Conservation (phyloP, 1,140 invertebrate species). For the fruit fly (Drosophila melanogaster) region DNA sequence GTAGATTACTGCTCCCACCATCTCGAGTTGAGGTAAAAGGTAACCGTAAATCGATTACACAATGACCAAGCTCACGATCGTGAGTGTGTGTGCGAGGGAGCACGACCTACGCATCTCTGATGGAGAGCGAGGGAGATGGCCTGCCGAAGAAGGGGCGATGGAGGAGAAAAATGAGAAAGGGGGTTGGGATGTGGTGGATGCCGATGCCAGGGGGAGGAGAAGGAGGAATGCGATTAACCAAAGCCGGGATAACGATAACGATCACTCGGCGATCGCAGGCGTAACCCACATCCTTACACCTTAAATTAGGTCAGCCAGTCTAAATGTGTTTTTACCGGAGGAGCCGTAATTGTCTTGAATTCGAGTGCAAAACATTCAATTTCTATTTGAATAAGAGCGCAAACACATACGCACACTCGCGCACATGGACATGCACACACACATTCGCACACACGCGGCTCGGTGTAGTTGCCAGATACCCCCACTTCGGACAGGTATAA, state of each 20-base stretch:
- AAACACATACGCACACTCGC: slow-evolving; percentile 32
- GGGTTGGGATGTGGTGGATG: neutral
- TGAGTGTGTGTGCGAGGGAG: slow-evolving; percentile 3
- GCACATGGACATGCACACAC: slow-evolving; percentile 27
- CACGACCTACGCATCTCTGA: slow-evolving; percentile 29
- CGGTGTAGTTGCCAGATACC: slow-evolving; percentile 50
- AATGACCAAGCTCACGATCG: slow-evolving; percentile 25
- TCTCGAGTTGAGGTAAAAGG: neutral
- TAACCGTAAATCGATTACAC: slow-evolving; percentile 28
- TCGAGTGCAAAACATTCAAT: slow-evolving; percentile 71
- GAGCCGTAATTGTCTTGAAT: slow-evolving; percentile 51
- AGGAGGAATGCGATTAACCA: slow-evolving; percentile 19
- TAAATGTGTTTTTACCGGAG: slow-evolving; percentile 26
- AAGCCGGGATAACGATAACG: slow-evolving; percentile 23
- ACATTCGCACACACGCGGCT: slow-evolving; percentile 10
- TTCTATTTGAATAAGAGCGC: slow-evolving; percentile 76
- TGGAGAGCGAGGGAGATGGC: neutral
- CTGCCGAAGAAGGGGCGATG: neutral
- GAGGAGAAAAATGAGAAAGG: neutral
- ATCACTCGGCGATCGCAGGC: slow-evolving; percentile 3
- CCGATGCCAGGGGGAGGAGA: neutral
- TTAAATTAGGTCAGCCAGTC: neutral
- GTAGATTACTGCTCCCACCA: neutral
- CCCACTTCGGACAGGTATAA: neutral
- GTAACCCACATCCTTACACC: neutral